These are phyloP conservation scores for Encarsia formosa DNA, from an alignment of 2,888 invertebrate genomes.

Conservation along the genomic window DNA sequence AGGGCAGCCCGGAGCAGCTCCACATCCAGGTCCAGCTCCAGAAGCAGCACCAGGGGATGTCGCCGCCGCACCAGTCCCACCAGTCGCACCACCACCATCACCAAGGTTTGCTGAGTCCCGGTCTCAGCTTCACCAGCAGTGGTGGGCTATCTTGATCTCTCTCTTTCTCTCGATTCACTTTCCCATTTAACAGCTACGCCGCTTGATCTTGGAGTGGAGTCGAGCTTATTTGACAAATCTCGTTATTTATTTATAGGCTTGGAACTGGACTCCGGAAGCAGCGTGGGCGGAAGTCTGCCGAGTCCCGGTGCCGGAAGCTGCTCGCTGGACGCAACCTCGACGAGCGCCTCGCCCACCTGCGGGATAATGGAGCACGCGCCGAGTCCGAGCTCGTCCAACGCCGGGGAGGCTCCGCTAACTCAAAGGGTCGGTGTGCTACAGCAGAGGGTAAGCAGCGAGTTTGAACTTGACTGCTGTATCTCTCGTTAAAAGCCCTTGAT, in stretches of 20 bases:
- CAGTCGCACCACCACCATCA: slow-evolving; percentile 45
- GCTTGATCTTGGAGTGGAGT: neutral
- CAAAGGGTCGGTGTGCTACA: slow-evolving; percentile 71
- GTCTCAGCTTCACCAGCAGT: slow-evolving; percentile 63
- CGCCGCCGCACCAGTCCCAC: slow-evolving; percentile 44
- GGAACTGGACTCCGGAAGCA: slow-evolving; percentile 69
- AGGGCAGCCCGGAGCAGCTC: slow-evolving; percentile 57
- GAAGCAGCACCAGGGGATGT: slow-evolving; percentile 53
- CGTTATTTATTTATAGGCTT: slow-evolving; percentile 50
- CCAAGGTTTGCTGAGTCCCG: slow-evolving; percentile 54
- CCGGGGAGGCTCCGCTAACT: slow-evolving; percentile 54
- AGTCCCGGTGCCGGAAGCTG: slow-evolving; percentile 73
- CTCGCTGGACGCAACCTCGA: slow-evolving; percentile 62
- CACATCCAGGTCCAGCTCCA: slow-evolving; percentile 71
- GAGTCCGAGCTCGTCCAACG: slow-evolving; percentile 57
- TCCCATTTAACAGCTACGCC: neutral
- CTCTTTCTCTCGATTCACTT: neutral
- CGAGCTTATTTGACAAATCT: neutral
- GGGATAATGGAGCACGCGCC: slow-evolving; percentile 47
- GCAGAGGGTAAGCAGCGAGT: slow-evolving; percentile 78
- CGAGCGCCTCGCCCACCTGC: slow-evolving; percentile 47
- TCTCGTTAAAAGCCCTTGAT: neutral
- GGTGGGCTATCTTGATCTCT: slow-evolving; percentile 35
- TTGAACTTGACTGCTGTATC: slow-evolving; percentile 48
- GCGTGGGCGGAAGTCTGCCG: slow-evolving; percentile 70